Evolutionary conservation across 2,888 invertebrate species (phyloP), one percentile per base, ranked within the genome.

Genomic region (Parapristionchus giblindavisi): DNA sequence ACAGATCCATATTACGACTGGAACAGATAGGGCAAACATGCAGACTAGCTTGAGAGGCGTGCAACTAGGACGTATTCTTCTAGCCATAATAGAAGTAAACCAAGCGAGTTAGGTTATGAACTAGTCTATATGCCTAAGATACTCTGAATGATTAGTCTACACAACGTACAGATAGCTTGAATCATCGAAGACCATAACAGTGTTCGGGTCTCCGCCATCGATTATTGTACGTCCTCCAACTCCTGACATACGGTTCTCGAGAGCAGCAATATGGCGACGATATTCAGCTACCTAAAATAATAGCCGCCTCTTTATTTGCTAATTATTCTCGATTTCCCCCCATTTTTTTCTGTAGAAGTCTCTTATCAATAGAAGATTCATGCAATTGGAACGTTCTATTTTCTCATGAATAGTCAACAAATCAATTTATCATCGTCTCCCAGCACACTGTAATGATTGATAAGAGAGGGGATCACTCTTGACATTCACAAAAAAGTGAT

Each of bases 181-280:
- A 51, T 73, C 73, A 51, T 73, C 73, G 51, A 73, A 73, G 38
- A 73, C 61, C 60, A 73, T 58, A 11, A 73, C 73, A 2, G 73
- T 73, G n/a, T 34, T 32, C 1, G 73, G 73, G 21, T 73, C 73
- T 3, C 56, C 56, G 0, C 58, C 71, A 8, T 52, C 52, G 2
- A 48, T 43, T 43, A 56, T 73, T n/a, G 52, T 61, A 8, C 63
- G 58, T 11, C 66, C 74, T n/a, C 52, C 32, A 11, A 29, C 56
- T 11, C 58, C 17, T 6, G 29, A 17, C 80, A 87, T 77, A 61
- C 81, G 80, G 27, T 80, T 81, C 76, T 87, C 86, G 34, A 87
- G 77, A 34, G 85, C 85, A 32, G 84, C 82, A 75, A 87, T 86
- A 75, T 87, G 87, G 51, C 83, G 84, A 58, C 87, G 85, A 75